Conservation (phyloP, 2,113 vertebrate species). For the Pseudois nayaur region DNA sequence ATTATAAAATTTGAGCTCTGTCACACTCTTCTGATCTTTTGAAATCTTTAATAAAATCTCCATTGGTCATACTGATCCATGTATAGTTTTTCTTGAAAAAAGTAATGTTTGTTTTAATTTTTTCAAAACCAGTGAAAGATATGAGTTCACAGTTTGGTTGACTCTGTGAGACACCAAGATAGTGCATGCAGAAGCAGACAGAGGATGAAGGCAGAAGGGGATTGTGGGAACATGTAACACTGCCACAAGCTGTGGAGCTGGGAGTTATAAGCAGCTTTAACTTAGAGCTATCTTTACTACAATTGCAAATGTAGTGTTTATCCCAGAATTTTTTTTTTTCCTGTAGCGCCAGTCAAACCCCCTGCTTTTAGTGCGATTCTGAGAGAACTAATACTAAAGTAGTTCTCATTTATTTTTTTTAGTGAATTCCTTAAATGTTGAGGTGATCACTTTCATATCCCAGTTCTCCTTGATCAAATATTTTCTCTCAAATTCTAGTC, state of each 20-base stretch:
- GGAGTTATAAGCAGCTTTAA: background rate
- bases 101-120: background rate
- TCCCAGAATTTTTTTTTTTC: background rate
- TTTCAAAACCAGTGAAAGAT: background rate
- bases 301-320: background rate
- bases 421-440: background rate
- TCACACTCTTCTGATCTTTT: background rate
- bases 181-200: background rate
- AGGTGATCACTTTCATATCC: background rate
- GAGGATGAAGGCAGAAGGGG: background rate
- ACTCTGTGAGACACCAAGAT: background rate
- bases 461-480: background rate
- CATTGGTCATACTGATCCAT: background rate
- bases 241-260: background rate
- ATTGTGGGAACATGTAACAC: rapidly evolving
- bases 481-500: background rate
- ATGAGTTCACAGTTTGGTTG: background rate
- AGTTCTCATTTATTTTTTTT: background rate
- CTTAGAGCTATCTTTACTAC: background rate
- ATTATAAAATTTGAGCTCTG: background rate
- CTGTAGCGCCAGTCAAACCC: rapidly evolving
- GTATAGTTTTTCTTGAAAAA: background rate
- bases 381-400: background rate
- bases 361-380: background rate
- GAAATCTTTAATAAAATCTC: background rate